Conservation (phyloP, 2,888 invertebrate genomes). For the Megamerina dolium region DNA sequence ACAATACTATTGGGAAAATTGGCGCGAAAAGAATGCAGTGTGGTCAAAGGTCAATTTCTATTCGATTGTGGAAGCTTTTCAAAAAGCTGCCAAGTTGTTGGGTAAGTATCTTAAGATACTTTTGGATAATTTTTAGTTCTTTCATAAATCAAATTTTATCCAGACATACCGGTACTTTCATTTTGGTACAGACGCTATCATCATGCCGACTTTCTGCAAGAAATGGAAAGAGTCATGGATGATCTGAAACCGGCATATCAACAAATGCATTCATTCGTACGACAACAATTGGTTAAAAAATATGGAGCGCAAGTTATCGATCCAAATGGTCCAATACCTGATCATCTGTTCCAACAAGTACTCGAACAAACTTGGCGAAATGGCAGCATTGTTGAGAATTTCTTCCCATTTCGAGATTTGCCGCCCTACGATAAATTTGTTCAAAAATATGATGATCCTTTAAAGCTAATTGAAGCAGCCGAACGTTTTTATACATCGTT, state of each 20-base stretch:
- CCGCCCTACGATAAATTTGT: constrained; percentile 41
- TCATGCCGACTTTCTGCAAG: constrained; percentile 32
- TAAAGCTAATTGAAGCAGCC: constrained; percentile 34
- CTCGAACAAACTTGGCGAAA: constrained; percentile 42
- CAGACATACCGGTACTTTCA: constrained; percentile 34
- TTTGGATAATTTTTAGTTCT: background rate
- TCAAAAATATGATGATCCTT: constrained; percentile 30
- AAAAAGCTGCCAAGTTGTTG: constrained; percentile 35
- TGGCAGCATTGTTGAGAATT: constrained; percentile 38
- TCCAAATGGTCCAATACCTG: constrained; percentile 66
- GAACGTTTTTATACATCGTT: constrained; percentile 41
- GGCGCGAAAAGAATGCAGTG: constrained; percentile 39
- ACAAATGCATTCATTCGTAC: constrained; percentile 74
- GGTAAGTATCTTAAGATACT: constrained; percentile 18
- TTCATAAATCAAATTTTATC: background rate
- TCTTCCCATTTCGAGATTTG: constrained; percentile 35
- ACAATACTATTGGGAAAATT: constrained; percentile 42
- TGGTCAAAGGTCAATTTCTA: constrained; percentile 42
- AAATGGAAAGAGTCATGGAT: constrained; percentile 48
- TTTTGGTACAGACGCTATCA: constrained; percentile 37
- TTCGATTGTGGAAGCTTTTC: constrained; percentile 37
- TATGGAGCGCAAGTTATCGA: constrained; percentile 64
- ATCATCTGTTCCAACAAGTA: constrained; percentile 61
- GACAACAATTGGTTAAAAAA: constrained; percentile 61
- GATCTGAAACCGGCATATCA: constrained; percentile 62